These are phyloP conservation scores for Cryptocheilus praepositus DNA, from an alignment of 2,888 invertebrate species.

Conservation along the genomic window DNA sequence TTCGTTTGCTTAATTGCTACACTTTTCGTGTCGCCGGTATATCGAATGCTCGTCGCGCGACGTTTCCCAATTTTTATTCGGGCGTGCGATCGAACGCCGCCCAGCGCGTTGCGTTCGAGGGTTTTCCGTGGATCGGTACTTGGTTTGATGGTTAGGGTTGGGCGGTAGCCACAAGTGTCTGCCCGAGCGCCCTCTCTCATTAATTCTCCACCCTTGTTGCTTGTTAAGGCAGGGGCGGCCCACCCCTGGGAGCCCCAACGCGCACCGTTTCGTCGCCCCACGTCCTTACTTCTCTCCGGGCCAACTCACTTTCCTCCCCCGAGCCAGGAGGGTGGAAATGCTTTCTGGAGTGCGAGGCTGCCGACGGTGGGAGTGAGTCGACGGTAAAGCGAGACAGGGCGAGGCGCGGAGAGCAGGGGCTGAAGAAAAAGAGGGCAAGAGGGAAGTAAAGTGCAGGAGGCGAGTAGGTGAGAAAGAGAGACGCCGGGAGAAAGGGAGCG, in stretches of 20 bases:
- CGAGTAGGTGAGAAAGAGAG: slow-evolving; percentile 31
- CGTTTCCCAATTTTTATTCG: too few relatives aligned
- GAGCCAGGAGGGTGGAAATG: slow-evolving; percentile 61
- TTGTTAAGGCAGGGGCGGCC: slow-evolving; percentile 71
- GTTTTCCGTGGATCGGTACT: slow-evolving; percentile 60
- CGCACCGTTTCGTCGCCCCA: slow-evolving; percentile 41
- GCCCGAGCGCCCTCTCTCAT: slow-evolving; percentile 74
- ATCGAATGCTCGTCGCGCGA: too few relatives aligned
- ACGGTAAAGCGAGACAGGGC: slow-evolving; percentile 6
- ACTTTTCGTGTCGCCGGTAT: too few relatives aligned
- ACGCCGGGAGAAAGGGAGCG: slow-evolving; percentile 36
- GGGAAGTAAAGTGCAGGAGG: not conserved
- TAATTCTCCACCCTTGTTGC: slow-evolving; percentile 75
- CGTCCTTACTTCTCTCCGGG: slow-evolving; percentile 57
- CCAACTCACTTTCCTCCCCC: slow-evolving; percentile 42
- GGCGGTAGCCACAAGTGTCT: slow-evolving; percentile 75
- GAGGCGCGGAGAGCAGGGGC: not conserved
- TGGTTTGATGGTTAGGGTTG: slow-evolving; percentile 67
- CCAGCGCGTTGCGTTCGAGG: slow-evolving; percentile 53
- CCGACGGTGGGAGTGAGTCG: slow-evolving; percentile 17
- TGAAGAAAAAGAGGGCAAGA: slow-evolving; percentile 15
- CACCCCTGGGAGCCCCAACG: slow-evolving; percentile 51
- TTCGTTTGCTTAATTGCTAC: too few relatives aligned
- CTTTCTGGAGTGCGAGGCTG: slow-evolving; percentile 60
- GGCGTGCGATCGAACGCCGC: too few relatives aligned